Conservation (phyloP, 2,888 invertebrate genomes). For the Salpingus planirostris region DNA sequence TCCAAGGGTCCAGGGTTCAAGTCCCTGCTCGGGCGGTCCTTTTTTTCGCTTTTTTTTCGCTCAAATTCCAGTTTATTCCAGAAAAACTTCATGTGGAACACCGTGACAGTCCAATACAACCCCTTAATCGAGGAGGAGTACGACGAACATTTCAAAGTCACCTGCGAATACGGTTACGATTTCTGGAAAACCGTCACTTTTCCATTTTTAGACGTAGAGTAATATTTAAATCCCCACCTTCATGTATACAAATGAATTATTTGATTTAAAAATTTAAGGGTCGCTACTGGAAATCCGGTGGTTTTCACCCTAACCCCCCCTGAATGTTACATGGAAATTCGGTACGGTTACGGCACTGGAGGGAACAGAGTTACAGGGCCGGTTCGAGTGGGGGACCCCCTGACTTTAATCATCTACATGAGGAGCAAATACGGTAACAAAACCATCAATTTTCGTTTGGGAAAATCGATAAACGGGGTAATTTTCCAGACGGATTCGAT, state of each 20-base stretch:
- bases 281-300: constrained; percentile 89
- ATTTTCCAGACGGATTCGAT: constrained; percentile 76
- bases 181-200: constrained; percentile 96
- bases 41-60: constrained; percentile 5
- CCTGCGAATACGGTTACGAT: constrained; percentile 92
- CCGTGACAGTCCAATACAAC: constrained; percentile 90
- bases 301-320: constrained; percentile 89
- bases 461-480: not conserved
- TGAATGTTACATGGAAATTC: constrained; percentile 93
- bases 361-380: constrained; percentile 82
- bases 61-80: constrained; percentile 34
- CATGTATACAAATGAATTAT: no score
- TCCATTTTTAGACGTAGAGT: constrained; percentile 91
- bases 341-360: constrained; percentile 80
- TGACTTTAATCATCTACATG: constrained; percentile 90
- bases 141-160: constrained; percentile 92
- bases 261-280: constrained; percentile 47
- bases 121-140: constrained; percentile 87
- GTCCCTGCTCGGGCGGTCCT: constrained; percentile 56
- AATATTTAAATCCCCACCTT: no score
- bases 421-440: constrained; percentile 80
- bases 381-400: constrained; percentile 84
- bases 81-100: constrained; percentile 97
- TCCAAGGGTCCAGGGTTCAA: constrained; percentile 68
- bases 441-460: not conserved